Evolutionary conservation across 2,113 vertebrate genomes (phyloP).

Genomic region (Apus apus): DNA sequence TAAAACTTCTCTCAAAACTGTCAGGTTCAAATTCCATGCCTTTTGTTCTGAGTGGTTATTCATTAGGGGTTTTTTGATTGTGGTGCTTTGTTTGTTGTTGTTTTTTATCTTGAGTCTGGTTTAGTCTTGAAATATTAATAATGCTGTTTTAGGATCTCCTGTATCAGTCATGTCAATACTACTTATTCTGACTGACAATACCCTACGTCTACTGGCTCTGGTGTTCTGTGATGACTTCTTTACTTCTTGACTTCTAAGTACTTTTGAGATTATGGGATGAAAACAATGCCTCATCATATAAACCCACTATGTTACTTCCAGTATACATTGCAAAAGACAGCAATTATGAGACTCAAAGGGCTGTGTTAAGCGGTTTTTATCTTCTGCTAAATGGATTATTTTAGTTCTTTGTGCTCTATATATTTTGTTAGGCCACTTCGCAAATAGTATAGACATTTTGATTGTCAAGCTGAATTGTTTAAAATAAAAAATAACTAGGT

Average conservation of each 20-base stretch:
- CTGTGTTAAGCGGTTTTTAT: neutral
- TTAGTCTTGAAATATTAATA: neutral
- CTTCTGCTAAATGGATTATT: neutral
- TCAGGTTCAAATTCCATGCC: neutral
- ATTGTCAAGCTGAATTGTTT: neutral
- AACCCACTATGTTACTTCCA: neutral
- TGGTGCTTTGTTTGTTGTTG: too few species aligned
- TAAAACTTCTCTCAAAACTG: neutral
- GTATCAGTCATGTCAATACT: neutral
- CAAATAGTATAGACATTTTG: neutral
- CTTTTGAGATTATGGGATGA: neutral
- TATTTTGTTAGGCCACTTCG: neutral
- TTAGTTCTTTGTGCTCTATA: neutral
- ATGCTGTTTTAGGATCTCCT: neutral
- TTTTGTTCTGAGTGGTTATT: neutral
- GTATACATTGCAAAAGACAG: neutral
- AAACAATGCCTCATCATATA: neutral
- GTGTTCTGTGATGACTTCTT: neutral
- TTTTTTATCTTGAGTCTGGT: neutral
- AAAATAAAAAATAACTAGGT: neutral
- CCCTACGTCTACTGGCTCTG: neutral
- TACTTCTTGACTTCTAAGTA: neutral
- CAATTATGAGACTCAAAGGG: neutral
- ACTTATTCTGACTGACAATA: neutral
- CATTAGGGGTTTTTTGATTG: neutral